Percentiles rank a stretch among this genome's conserved stretches.
These are phyloP conservation scores for Drosophila ficusphila DNA, from an alignment of 1,140 invertebrate genomes.

Conservation along the genomic window DNA sequence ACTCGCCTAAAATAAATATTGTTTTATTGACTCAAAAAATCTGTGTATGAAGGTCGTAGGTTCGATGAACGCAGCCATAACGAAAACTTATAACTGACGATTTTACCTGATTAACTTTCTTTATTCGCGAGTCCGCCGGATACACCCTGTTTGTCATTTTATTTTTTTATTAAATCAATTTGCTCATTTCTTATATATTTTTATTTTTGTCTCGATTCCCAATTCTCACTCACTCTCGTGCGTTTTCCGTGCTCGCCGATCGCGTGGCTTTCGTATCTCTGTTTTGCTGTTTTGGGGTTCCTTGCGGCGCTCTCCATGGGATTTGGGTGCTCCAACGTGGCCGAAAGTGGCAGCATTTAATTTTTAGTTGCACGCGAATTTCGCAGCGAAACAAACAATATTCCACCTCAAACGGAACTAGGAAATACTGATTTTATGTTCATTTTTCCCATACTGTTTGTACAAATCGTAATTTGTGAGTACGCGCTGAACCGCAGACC, in stretches of 20 bases:
- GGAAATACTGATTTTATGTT: conserved; percentile 73
- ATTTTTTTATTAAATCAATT: conserved; percentile 82
- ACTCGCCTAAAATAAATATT: too few species aligned
- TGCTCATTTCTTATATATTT: conserved; percentile 76
- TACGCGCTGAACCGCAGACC: conserved; percentile 53
- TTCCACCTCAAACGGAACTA: conserved; percentile 43
- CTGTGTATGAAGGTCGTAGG: too few species aligned
- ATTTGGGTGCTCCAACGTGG: conserved; percentile 53
- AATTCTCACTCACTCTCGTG: conserved; percentile 57
- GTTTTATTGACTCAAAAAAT: too few species aligned
- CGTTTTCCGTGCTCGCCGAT: conserved; percentile 23
- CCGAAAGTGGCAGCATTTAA: conserved; percentile 79
- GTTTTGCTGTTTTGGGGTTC: conserved; percentile 39
- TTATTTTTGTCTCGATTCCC: conserved; percentile 73
- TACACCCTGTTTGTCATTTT: conserved; percentile 63
- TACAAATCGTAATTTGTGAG: conserved; percentile 77
- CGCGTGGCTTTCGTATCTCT: conserved; percentile 30
- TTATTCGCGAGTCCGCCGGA: too few species aligned
- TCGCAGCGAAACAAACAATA: conserved; percentile 60
- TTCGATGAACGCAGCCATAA: background rate
- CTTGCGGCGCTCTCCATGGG: conserved; percentile 39
- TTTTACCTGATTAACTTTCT: background rate
- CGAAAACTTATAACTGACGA: background rate
- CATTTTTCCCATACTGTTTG: conserved; percentile 78
- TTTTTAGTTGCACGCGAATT: conserved; percentile 81